Evolutionary conservation across 2,888 invertebrate genomes (phyloP).

Genomic region (Diaphora mendica): DNA sequence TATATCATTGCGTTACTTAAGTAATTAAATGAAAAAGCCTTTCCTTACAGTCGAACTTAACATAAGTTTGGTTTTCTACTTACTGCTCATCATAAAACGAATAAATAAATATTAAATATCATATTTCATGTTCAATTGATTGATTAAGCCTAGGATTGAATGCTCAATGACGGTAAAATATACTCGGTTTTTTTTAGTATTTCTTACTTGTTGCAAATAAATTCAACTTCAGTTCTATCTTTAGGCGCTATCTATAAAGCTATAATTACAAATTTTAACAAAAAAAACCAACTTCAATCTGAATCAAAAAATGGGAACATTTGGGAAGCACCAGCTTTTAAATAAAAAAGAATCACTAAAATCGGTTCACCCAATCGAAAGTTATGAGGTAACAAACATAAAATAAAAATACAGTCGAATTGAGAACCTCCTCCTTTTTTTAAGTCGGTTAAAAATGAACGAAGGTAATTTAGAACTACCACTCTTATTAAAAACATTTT

Average conservation of each 20-base stretch:
- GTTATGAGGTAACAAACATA: no score
- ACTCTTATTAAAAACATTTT: neutral
- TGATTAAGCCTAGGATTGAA: neutral
- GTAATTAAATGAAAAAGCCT: neutral
- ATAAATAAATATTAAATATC: no score
- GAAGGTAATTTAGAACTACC: neutral
- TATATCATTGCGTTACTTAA: neutral
- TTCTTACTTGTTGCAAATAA: neutral
- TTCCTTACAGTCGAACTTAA: neutral
- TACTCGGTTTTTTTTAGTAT: neutral
- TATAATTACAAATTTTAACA: no score
- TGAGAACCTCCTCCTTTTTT: no score
- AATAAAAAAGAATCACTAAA: no score
- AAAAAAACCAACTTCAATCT: no score
- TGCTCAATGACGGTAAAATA: neutral
- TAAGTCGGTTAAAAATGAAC: neutral
- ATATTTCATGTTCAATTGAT: no score
- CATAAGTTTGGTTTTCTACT: neutral
- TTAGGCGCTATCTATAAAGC: neutral
- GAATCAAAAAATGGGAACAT: no score
- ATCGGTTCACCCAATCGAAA: no score
- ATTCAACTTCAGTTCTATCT: neutral
- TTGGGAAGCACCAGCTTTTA: no score
- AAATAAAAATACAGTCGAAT: no score
- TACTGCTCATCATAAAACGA: neutral